Evolutionary conservation across 2,797 vertebrate genomes (phyloP).

Genomic region (Schizopygopsis pylzovi): DNA sequence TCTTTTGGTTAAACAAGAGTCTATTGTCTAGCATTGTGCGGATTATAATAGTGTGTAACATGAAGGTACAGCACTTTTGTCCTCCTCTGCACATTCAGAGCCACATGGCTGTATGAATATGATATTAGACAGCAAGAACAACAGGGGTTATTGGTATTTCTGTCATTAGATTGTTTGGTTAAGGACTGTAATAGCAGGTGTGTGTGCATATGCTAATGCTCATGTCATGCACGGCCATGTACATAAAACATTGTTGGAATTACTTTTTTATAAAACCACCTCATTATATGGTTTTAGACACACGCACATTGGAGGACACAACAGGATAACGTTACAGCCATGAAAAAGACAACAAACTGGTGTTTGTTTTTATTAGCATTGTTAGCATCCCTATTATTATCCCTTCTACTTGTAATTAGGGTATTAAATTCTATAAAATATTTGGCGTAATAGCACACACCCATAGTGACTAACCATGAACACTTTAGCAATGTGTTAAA

Average conservation of each 20-base stretch:
- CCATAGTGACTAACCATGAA: not conserved
- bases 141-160: constrained; percentile 17
- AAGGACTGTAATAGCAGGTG: constrained; percentile 29
- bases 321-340: constrained; percentile 36
- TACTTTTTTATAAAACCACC: not conserved
- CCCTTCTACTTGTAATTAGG: not conserved
- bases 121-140: constrained; percentile 10
- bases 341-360: constrained; percentile 14
- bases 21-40: constrained; percentile 38
- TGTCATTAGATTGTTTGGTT: constrained; percentile 46
- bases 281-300: not conserved
- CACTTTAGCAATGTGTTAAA: not conserved
- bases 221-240: not conserved
- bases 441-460: not conserved
- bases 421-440: not conserved
- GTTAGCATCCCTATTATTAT: not conserved
- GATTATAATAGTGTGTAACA: not conserved
- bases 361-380: constrained; percentile 22
- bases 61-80: constrained; percentile 4
- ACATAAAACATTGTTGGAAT: constrained; percentile 30
- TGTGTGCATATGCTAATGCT: constrained; percentile 27
- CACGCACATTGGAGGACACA: not conserved
- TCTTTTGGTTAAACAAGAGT: constrained; percentile 40
- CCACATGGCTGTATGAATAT: constrained; percentile 28
- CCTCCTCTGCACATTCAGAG: not conserved